Evolutionary conservation across 1,140 invertebrate species (phyloP).

Genomic region (Pentalonia nigronervosa): DNA sequence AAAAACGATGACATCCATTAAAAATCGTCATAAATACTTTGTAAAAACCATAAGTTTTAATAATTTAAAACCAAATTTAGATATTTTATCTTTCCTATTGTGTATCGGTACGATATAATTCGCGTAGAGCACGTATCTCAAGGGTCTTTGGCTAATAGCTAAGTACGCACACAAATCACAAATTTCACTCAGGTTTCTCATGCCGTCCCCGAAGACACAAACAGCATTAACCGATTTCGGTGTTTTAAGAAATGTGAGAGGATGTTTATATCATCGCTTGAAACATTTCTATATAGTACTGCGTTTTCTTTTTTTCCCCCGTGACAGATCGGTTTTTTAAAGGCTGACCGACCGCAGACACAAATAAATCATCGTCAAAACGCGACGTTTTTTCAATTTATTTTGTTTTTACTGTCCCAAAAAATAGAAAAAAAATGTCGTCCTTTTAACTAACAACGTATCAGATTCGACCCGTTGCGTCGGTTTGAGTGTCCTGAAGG

Average conservation of each 20-base stretch:
- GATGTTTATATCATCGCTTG: background rate
- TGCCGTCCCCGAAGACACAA: background rate
- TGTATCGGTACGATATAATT: background rate
- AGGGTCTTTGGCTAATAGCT: background rate
- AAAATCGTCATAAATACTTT: too few relatives aligned
- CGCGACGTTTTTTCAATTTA: background rate
- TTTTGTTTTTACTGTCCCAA: background rate
- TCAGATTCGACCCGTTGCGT: background rate
- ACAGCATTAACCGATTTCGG: background rate
- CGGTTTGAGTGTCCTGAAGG: background rate
- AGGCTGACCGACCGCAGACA: background rate
- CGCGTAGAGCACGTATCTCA: background rate
- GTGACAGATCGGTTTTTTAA: background rate
- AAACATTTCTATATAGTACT: background rate
- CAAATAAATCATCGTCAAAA: constrained; percentile 14
- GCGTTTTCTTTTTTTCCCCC: background rate
- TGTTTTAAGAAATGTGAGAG: background rate
- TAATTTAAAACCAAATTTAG: background rate
- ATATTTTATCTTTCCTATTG: background rate
- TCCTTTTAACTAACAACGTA: background rate
- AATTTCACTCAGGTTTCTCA: background rate
- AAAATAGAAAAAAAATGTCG: background rate
- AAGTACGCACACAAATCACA: background rate
- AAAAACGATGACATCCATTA: too few relatives aligned
- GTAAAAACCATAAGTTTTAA: too few relatives aligned